Evolutionary conservation across 1,140 invertebrate species (phyloP), one percentile per base, ranked within the genome.

Genomic region (Pachypsylla venusta): DNA sequence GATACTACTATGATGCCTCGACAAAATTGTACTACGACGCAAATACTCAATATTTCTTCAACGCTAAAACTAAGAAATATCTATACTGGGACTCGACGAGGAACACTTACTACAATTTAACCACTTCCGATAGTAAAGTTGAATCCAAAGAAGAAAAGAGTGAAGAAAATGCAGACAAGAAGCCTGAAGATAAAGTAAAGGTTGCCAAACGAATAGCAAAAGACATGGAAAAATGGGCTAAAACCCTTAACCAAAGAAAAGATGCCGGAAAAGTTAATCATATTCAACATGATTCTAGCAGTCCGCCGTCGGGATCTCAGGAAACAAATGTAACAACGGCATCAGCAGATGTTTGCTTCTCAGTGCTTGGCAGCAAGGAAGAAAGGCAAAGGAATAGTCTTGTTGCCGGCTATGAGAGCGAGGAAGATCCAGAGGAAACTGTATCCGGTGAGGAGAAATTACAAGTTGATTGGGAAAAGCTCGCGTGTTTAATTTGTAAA

Each of bases 151-250:
- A 48, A 48, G 42, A 48, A 48, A 48, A 48, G 4, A 20, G 69
- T 5, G 57, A 28, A 14, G 60, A 57, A 27, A 54, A 54, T 53
- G 53, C 25, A 62, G 76, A 80, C 62, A 53, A 61, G 26, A 60
- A 68, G 64, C 35, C 84, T 16, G 58, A 61, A 10, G 62, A 63
- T 63, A 93, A 98, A 76, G 89, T 93, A 0, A 97, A 96, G 75
- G 91, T 95, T 14, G 95, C 95, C 1, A 96, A 97, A 69, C 95
- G 96, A 73, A 97, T 98, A 66, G 93, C 93, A 0, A 97, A 97
- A 76, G 80, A 93, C 67, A 93, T 93, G 90, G 88, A 91, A 66
- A 83, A 84, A 67, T 99, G 96, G 96, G 95, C 95, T 0, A 93
- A 97, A 69, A 93, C 89, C 4, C 74, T 97, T 56, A 98, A 98